A percentile compares a stretch with the other conserved stretches of the same genome.
These are phyloP conservation scores for Megastigmus dorsalis DNA, from an alignment of 2,888 invertebrate species.

Conservation along the genomic window DNA sequence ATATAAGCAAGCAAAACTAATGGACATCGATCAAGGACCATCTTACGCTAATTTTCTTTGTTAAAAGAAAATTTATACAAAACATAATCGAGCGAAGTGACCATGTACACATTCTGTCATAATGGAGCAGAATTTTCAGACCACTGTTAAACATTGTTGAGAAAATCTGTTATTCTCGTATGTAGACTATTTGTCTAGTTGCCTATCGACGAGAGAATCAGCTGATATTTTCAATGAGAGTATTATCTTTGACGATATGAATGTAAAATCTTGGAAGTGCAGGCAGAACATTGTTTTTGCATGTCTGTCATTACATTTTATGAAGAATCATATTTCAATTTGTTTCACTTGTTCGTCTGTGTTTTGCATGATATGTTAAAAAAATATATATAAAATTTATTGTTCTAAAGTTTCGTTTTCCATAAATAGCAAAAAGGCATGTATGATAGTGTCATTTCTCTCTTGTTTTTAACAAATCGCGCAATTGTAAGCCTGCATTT, in stretches of 20 bases:
- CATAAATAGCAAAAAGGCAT: not conserved
- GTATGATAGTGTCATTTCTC: conserved; percentile 18
- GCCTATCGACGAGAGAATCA: conserved; percentile 46
- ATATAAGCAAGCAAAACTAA: conserved; percentile 15
- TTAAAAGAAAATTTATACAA: conserved; percentile 10
- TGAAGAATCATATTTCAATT: not conserved
- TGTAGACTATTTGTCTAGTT: conserved; percentile 45
- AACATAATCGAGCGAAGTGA: conserved; percentile 17
- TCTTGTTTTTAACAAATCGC: not conserved
- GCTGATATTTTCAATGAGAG: conserved; percentile 46
- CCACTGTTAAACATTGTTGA: conserved; percentile 39
- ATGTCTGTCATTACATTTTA: not conserved
- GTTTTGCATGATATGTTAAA: not conserved
- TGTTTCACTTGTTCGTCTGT: not conserved
- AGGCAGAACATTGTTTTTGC: conserved; percentile 26
- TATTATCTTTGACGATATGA: conserved; percentile 30
- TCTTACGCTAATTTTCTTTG: conserved; percentile 23
- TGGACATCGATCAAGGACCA: conserved; percentile 6
- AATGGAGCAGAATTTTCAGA: conserved; percentile 36
- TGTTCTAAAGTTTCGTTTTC: not conserved
- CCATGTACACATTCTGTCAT: conserved; percentile 15
- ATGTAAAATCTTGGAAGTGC: conserved; percentile 51
- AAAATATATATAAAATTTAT: not conserved
- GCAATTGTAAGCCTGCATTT: conserved; percentile 47
- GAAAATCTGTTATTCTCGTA: conserved; percentile 43